Percentiles rank a stretch among this genome's conserved stretches.
Conservation (phyloP, 2,797 vertebrate species). For the Lepilemur septentrionalis region DNA sequence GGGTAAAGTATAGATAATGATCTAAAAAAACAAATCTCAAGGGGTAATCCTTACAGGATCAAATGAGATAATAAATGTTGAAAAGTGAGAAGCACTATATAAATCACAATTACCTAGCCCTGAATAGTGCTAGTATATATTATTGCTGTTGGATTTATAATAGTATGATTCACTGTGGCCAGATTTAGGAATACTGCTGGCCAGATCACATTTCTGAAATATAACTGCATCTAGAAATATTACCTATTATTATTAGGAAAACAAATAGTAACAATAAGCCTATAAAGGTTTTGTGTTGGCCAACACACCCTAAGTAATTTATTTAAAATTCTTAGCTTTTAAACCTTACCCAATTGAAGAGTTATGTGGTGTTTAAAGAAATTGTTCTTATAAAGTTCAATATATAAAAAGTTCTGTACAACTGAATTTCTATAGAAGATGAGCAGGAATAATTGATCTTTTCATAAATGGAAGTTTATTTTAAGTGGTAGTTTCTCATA, state of each 20-base stretch:
- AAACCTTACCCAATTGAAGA: neutral
- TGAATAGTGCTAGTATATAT: neutral
- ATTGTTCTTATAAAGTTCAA: neutral
- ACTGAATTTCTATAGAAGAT: neutral
- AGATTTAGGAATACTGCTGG: neutral
- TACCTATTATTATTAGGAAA: neutral
- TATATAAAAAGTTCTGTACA: neutral
- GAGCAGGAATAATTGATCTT: neutral
- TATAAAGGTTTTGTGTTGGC: neutral
- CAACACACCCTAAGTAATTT: neutral
- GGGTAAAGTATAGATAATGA: neutral
- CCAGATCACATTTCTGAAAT: neutral
- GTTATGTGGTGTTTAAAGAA: neutral
- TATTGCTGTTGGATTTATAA: neutral
- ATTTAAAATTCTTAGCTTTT: neutral
- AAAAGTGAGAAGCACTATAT: neutral
- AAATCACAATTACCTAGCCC: neutral
- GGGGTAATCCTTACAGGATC: neutral
- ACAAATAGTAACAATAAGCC: neutral
- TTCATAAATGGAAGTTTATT: conserved; percentile 6
- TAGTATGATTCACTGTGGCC: neutral
- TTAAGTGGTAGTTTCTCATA: neutral
- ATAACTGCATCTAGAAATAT: neutral
- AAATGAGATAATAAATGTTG: neutral
- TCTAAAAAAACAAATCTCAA: neutral